Evolutionary conservation across 1,140 invertebrate genomes (phyloP).

Genomic region (Leptinotarsa texana): DNA sequence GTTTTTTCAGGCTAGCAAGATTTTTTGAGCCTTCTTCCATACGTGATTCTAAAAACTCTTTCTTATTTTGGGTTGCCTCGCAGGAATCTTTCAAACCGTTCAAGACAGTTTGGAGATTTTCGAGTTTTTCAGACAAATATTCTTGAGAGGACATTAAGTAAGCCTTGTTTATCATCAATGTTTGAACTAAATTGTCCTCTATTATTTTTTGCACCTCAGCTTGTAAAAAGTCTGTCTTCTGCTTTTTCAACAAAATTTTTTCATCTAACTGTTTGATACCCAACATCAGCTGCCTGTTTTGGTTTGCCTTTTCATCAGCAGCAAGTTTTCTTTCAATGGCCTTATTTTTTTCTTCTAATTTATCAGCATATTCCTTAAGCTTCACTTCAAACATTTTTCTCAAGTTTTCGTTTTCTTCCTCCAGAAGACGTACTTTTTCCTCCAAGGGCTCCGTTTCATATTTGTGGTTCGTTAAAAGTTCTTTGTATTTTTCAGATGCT

Average conservation of each 20-base stretch:
- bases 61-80: background rate
- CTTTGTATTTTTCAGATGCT: background rate
- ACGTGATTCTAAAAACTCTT: background rate
- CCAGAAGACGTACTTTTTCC: background rate
- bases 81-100: background rate
- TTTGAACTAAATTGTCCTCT: background rate
- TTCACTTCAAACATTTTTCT: background rate
- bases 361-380: background rate
- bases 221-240: background rate
- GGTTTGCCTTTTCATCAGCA: background rate
- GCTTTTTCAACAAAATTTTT: background rate
- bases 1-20: background rate
- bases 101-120: background rate
- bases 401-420: background rate
- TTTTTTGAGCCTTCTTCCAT: background rate
- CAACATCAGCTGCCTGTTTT: background rate
- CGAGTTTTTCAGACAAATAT: background rate
- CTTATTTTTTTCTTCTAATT: constrained; percentile 1
- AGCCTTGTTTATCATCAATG: background rate
- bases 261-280: background rate
- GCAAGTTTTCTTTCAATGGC: background rate
- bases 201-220: background rate
- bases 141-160: background rate
- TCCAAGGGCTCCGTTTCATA: background rate
- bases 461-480: background rate